Percentiles rank a stretch among this genome's conserved stretches.
Evolutionary conservation across 2,113 vertebrate genomes (phyloP).

Genomic region (Urocitellus parryii): DNA sequence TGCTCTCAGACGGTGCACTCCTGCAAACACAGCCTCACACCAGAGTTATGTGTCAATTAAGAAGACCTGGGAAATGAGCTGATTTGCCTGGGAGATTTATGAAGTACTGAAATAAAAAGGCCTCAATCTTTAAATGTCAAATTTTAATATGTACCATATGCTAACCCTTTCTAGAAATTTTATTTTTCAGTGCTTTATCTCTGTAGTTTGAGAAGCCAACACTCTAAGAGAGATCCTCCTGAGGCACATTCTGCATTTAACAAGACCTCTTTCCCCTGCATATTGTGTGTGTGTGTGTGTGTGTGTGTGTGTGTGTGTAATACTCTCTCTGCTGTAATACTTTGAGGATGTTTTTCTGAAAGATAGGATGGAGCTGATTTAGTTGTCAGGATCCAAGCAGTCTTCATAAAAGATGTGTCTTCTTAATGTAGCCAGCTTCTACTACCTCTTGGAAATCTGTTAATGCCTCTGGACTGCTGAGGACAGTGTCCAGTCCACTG

Average conservation of each 20-base stretch:
- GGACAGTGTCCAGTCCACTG: not conserved
- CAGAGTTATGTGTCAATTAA: slow-evolving; percentile 61
- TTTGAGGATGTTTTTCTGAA: not conserved
- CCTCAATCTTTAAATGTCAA: slow-evolving; percentile 77
- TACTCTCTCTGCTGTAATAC: not conserved
- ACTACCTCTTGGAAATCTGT: not conserved
- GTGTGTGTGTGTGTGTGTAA: not conserved
- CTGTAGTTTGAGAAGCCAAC: slow-evolving; percentile 33
- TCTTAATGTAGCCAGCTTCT: not conserved
- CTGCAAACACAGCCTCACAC: not conserved
- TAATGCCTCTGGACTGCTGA: not conserved
- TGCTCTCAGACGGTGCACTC: not conserved
- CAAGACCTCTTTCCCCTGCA: not conserved
- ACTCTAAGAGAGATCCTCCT: not conserved
- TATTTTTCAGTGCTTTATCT: slow-evolving; percentile 31
- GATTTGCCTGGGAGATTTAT: slow-evolving; percentile 38
- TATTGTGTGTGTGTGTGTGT: not conserved
- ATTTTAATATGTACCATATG: slow-evolving; percentile 11
- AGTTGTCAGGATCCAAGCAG: not conserved
- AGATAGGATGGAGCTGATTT: not conserved
- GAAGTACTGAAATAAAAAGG: slow-evolving; percentile 54
- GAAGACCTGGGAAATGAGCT: slow-evolving; percentile 55
- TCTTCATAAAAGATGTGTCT: not conserved
- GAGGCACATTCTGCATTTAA: not conserved
- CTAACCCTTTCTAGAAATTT: not conserved